Base-by-base conservation (phyloP, 2,888 invertebrate genomes). In the Scaptodrosophila latifasciaeformis region DNA sequence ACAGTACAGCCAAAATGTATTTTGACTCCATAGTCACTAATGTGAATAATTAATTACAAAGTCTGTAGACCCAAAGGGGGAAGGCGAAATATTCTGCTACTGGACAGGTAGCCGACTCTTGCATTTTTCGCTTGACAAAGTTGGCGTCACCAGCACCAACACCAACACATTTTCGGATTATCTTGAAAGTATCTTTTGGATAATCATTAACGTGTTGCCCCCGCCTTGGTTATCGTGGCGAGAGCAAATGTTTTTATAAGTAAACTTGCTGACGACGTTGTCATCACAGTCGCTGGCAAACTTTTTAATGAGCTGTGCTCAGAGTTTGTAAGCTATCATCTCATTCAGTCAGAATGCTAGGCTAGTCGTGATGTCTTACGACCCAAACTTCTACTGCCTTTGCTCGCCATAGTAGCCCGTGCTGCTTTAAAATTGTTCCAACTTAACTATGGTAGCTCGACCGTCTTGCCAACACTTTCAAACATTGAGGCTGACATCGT, bases 21-120 rank as follows among this genome's bases (percentile, higher is more conserved):
- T 42, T 42, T 13, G 4, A n/a, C 13, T 35, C 13, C 13, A n/a
- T 10, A 35, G n/a, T n/a, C 35, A 12, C 55, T 72, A 69, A 67
- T 80, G 80, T 80, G 75, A 70, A 80, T 77, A 74, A 74, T 80
- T 74, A 77, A 80, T 80, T 78, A 65, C 60, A 58, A 19, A 13
- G 7, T 7, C 12, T 42, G 42, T n/a, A n/a, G n/a, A n/a, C n/a
- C n/a, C n/a, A n/a, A n/a, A n/a, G 12, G 6, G 21, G 21, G 19
- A 24, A 42, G 24, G 13, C 34, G 34, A 15, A 34, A 34, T 12
- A 15, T 10, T 10, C 44, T 44, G 30, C 44, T 4, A 18, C 30
- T 19, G 34, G 17, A 45, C 2, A 15, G 17, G 17, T 5, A 17
- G 18, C n/a, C n/a, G n/a, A n/a, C n/a, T n/a, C n/a, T n/a, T n/a